These are phyloP conservation scores for Cavia aperea DNA, from an alignment of 2,113 vertebrate species.

Conservation along the genomic window DNA sequence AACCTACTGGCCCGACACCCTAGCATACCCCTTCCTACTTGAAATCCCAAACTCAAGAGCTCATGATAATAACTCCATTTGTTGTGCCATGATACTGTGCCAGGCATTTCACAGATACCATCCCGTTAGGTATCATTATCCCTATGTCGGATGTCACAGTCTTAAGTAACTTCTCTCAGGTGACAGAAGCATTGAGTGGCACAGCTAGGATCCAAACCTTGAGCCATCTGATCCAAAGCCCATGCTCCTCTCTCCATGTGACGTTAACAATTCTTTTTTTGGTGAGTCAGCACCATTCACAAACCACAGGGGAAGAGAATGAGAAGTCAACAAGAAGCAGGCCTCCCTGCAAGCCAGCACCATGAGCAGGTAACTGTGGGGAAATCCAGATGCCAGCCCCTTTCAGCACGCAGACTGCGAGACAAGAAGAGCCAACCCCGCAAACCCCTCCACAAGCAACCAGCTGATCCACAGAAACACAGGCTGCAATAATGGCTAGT, in stretches of 20 bases:
- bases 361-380: too few species aligned
- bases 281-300: too few species aligned
- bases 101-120: background rate
- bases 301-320: too few species aligned
- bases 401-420: too few species aligned
- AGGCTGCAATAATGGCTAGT: too few species aligned
- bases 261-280: background rate
- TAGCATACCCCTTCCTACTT: background rate
- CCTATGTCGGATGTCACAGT: constrained; percentile 17
- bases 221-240: background rate
- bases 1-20: background rate
- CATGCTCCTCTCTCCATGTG: background rate
- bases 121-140: background rate
- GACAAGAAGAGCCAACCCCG: too few species aligned
- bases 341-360: too few species aligned
- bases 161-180: constrained; percentile 15
- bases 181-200: background rate
- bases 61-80: background rate
- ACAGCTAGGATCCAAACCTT: constrained; percentile 7
- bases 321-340: too few species aligned
- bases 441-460: too few species aligned
- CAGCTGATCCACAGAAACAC: too few species aligned
- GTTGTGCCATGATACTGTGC: background rate
- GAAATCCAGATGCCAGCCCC: too few species aligned
- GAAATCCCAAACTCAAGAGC: background rate